Conservation (phyloP, 1,140 invertebrate species). For the Drosophila trapezifrons region DNA sequence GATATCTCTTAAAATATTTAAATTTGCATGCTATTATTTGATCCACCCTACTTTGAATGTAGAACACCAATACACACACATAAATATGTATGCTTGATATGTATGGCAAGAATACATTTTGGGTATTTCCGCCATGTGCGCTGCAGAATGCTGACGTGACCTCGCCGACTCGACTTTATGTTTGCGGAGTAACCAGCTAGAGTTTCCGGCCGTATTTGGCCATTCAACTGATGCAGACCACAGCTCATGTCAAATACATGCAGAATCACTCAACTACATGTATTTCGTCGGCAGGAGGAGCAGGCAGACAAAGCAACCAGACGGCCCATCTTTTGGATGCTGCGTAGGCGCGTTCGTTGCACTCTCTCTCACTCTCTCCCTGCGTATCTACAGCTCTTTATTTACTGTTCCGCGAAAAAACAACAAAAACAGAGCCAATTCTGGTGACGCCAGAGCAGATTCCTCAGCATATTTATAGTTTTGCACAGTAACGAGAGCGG, state of each 20-base stretch:
- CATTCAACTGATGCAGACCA: neutral
- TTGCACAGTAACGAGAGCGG: slow-evolving; percentile 10
- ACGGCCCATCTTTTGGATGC: slow-evolving; percentile 37
- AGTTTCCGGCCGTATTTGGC: slow-evolving; percentile 19
- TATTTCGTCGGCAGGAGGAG: slow-evolving; percentile 2
- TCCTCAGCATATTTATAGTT: slow-evolving; percentile 37
- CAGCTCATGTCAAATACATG: slow-evolving; percentile 3
- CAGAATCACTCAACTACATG: neutral
- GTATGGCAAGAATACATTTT: slow-evolving; percentile 3
- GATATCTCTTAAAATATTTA: neutral
- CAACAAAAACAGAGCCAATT: slow-evolving; percentile 15
- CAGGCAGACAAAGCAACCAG: slow-evolving; percentile 24
- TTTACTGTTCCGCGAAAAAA: slow-evolving; percentile 25
- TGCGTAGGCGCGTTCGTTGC: slow-evolving; percentile 50
- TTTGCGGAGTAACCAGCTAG: slow-evolving; percentile 10
- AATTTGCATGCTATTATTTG: neutral
- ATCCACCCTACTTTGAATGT: neutral
- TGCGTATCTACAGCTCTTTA: slow-evolving; percentile 6
- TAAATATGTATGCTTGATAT: slow-evolving; percentile 17
- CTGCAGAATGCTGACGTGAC: slow-evolving; percentile 42
- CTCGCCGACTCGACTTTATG: neutral
- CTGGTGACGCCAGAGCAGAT: slow-evolving; percentile 36
- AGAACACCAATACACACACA: slow-evolving; percentile 3
- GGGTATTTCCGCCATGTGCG: slow-evolving; percentile 35
- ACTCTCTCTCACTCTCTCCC: slow-evolving; percentile 12